Conservation (phyloP, 2,888 invertebrate genomes). For the Matsumyia berberina region DNA sequence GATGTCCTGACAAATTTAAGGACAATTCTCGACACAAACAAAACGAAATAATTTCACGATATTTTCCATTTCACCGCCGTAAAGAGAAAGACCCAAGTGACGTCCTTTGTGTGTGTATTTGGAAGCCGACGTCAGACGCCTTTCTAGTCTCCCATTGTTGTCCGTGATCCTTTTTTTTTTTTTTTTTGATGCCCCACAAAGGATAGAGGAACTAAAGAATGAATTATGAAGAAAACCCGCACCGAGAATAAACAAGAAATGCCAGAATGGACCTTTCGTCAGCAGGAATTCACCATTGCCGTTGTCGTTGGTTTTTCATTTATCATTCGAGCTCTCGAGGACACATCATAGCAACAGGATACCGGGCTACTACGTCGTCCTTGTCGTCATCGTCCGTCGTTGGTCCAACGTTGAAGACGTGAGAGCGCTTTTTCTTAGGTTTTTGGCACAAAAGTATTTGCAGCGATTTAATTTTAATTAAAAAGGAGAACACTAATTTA, state of each 20-base stretch:
- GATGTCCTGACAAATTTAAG: slow-evolving; percentile 38
- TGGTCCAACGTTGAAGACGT: slow-evolving; percentile 33
- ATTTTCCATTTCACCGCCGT: slow-evolving; percentile 39
- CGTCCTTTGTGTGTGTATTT: slow-evolving; percentile 22
- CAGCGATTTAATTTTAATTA: slow-evolving; percentile 74
- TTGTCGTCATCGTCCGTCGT: background rate
- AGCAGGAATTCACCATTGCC: slow-evolving; percentile 42
- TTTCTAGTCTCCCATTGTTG: slow-evolving; percentile 41
- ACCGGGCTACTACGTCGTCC: slow-evolving; percentile 13
- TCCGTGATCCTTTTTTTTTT: slow-evolving; percentile 51
- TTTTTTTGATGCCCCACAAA: too few species aligned
- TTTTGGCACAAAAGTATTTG: slow-evolving; percentile 51
- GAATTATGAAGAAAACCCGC: slow-evolving; percentile 67
- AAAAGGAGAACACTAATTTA: slow-evolving; percentile 74
- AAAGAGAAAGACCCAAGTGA: slow-evolving; percentile 31
- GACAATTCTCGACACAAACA: slow-evolving; percentile 55
- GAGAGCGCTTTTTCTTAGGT: background rate
- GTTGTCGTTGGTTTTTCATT: slow-evolving; percentile 63
- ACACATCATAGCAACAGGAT: slow-evolving; percentile 45
- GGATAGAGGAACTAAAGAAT: slow-evolving; percentile 62
- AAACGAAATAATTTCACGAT: slow-evolving; percentile 44
- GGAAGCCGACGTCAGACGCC: slow-evolving; percentile 20
- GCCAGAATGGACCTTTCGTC: slow-evolving; percentile 57
- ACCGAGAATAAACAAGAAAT: slow-evolving; percentile 62
- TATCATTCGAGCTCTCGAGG: slow-evolving; percentile 58